These are phyloP conservation scores for Eubasilissa splendida DNA, from an alignment of 2,888 invertebrate species.

Conservation along the genomic window DNA sequence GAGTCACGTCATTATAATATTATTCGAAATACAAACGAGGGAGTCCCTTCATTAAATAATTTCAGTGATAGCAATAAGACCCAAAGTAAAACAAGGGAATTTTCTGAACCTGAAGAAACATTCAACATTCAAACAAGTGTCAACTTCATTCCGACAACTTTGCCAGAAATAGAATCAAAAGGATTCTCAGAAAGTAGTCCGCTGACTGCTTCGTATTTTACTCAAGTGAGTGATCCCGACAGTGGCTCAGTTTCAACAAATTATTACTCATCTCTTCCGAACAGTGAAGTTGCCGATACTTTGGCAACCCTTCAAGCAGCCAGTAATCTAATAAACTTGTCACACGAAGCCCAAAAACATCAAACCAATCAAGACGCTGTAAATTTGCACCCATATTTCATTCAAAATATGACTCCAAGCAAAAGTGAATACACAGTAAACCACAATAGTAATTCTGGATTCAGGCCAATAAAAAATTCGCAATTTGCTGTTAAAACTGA, in stretches of 20 bases:
- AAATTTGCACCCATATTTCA: slow-evolving; percentile 61
- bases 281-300: slow-evolving; percentile 75
- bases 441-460: slow-evolving; percentile 60
- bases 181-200: slow-evolving; percentile 57
- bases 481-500: slow-evolving; percentile 66
- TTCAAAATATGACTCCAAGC: not conserved
- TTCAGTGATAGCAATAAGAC: slow-evolving; percentile 59
- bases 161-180: slow-evolving; percentile 24
- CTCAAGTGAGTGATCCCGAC: slow-evolving; percentile 68
- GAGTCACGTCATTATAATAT: slow-evolving; percentile 62
- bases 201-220: slow-evolving; percentile 66
- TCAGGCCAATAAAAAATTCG: slow-evolving; percentile 65
- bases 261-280: slow-evolving; percentile 76
- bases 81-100: slow-evolving; percentile 60
- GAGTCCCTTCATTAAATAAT: slow-evolving; percentile 61
- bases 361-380: not conserved
- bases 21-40: slow-evolving; percentile 67
- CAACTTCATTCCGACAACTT: slow-evolving; percentile 35
- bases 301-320: slow-evolving; percentile 74
- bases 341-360: not conserved
- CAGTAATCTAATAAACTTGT: slow-evolving; percentile 65
- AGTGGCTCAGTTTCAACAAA: slow-evolving; percentile 66
- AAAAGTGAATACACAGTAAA: slow-evolving; percentile 8
- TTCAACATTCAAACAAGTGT: slow-evolving; percentile 40
- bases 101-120: slow-evolving; percentile 4